Base-by-base conservation (phyloP, 1,140 invertebrate species). In the Pseudomyrmex concolor region DNA sequence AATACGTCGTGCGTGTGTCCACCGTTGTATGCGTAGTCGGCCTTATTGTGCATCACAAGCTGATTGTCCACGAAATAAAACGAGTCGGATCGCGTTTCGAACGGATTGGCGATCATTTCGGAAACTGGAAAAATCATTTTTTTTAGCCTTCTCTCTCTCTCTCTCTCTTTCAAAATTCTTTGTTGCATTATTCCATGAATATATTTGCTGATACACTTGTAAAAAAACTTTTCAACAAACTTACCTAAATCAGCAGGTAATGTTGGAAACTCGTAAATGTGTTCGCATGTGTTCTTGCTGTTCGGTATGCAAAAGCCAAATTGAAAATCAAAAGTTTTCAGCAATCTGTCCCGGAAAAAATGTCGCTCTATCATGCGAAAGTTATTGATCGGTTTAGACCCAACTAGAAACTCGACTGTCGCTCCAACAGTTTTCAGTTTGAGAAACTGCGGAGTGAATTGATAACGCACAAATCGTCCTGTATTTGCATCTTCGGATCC, bases 271-370 rank as follows among this genome's bases (percentile, higher is more conserved):
- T 99, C 98, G 94, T 99, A 99, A 94, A 99, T 99, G 94, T 99
- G 99, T 95, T 99, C 99, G 93, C 98, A 99, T 5, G 98, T 99
- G 92, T 99, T 99, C 90, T 97, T 97, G 84, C 98, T 99, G 92
- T 98, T 98, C 45, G 99, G 99, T 94, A 99, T 99, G 92, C 99
- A 99, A 94, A 99, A 99, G 62, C 99, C 99, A 96, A 99, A 99
- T 93, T 99, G 98, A 96, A 99, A 99, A 93, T 99, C 99, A 95
- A 99, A 99, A n/a, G 98, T 99, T 95, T 99, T 99, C 12, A 99
- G 95, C 62, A 99, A 94, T 78, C 96, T 97, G 90, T 99, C 98
- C 64, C 97, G 95, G 93, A 99, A 99, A 94, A 98, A 99, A 93
- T 99, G 99, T 45, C 98, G 96, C 93, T 99, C 99, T 88, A 99